These are phyloP conservation scores for Drosophila formosana DNA, from an alignment of 2,888 invertebrate genomes.

Conservation along the genomic window DNA sequence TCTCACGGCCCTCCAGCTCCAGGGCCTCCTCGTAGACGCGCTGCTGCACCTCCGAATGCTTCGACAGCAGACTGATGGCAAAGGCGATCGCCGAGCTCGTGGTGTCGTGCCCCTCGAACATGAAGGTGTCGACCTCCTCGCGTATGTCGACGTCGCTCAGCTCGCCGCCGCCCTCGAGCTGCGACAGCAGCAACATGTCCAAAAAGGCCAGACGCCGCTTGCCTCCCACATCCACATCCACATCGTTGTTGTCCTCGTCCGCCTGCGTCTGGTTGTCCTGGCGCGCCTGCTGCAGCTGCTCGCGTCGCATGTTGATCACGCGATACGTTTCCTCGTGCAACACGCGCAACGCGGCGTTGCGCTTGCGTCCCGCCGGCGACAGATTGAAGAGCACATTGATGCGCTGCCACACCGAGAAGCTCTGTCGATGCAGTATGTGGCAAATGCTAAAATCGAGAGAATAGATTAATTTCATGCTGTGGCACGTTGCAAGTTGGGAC, in stretches of 20 bases:
- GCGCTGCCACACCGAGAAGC: constrained; percentile 83
- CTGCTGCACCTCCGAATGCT: constrained; percentile 85
- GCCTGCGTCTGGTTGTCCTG: constrained; percentile 29
- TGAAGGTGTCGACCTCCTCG: constrained; percentile 87
- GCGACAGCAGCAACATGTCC: constrained; percentile 86
- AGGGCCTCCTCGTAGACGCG: constrained; percentile 85
- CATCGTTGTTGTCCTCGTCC: constrained; percentile 41
- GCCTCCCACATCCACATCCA: constrained; percentile 69
- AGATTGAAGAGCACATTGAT: constrained; percentile 69
- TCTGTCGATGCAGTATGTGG: constrained; percentile 75
- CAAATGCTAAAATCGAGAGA: constrained; percentile 73
- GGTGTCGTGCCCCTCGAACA: constrained; percentile 87
- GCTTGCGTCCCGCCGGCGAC: constrained; percentile 59
- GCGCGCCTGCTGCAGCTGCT: constrained; percentile 70
- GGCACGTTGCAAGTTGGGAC: constrained; percentile 67
- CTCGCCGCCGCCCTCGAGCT: constrained; percentile 82
- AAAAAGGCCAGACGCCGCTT: constrained; percentile 85
- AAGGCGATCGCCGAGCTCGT: constrained; percentile 86
- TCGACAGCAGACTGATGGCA: constrained; percentile 86
- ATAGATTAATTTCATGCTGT: background rate
- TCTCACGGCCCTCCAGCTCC: constrained; percentile 82
- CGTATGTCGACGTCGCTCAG: constrained; percentile 86
- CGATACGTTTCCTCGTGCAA: constrained; percentile 82
- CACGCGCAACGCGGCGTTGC: constrained; percentile 66
- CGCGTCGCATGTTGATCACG: constrained; percentile 78